These are phyloP conservation scores for Tragulus kanchil DNA, from an alignment of 2,113 vertebrate species.

Conservation along the genomic window DNA sequence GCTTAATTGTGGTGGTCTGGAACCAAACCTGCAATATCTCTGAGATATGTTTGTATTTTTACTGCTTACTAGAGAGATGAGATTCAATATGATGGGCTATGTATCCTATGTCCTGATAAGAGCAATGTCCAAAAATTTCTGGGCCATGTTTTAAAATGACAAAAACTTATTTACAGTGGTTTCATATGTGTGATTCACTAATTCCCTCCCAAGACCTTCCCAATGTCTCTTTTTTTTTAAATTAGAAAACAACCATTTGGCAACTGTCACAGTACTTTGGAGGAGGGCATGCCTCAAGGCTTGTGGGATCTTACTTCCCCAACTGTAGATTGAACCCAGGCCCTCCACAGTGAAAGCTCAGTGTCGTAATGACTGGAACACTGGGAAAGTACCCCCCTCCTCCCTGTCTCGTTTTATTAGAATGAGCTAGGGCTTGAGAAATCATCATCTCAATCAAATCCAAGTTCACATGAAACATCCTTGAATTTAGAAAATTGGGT, in stretches of 20 bases:
- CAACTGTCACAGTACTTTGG: no score
- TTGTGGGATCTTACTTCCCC: no score
- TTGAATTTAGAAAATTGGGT: not conserved
- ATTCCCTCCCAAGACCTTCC: not conserved
- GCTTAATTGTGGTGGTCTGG: not conserved
- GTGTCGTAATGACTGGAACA: no score
- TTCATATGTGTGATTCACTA: not conserved
- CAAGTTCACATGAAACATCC: not conserved
- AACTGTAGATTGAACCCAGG: no score
- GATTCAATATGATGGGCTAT: not conserved
- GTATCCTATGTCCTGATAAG: not conserved
- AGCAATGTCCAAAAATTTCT: not conserved
- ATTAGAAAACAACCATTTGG: no score
- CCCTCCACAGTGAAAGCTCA: no score
- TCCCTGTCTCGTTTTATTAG: not conserved
- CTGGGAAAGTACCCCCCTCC: no score
- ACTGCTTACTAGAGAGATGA: not conserved
- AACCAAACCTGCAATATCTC: not conserved
- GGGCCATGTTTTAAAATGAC: not conserved
- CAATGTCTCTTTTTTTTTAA: not conserved
- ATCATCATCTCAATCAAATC: not conserved
- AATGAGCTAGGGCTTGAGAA: not conserved
- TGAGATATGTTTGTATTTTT: not conserved
- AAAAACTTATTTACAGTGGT: not conserved
- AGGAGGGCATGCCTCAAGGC: no score